phyloP scores from a whole-genome alignment of 2,113 vertebrate genomes.

The Zosterops pallidus region DNA sequence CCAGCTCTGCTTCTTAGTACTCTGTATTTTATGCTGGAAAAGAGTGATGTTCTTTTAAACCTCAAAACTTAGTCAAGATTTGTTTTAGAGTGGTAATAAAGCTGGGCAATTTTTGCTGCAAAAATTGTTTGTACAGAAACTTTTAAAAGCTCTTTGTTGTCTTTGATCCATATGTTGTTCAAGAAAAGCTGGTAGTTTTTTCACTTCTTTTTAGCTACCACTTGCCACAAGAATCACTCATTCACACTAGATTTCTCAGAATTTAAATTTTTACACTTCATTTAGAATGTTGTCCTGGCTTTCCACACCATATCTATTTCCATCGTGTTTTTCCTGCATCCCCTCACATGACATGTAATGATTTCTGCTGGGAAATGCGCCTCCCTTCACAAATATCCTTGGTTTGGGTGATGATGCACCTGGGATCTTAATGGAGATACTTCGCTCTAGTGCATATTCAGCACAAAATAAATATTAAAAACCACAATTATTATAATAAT shows the following conservation, averaged over 20 bases:
- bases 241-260: background rate
- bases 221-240: background rate
- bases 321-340: background rate
- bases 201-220: background rate
- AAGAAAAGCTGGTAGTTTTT: background rate
- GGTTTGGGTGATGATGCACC: background rate
- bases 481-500: too few relatives aligned
- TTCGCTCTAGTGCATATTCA: background rate
- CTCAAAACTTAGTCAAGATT: background rate
- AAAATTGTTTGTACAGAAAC: background rate
- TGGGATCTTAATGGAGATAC: background rate
- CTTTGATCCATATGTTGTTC: background rate
- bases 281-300: background rate
- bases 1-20: background rate
- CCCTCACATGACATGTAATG: rapidly evolving
- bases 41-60: background rate
- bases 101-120: background rate
- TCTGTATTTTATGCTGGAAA: background rate
- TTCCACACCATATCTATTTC: background rate
- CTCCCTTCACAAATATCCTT: background rate
- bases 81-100: background rate
- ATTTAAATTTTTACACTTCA: background rate
- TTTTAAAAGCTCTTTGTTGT: background rate
- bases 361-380: background rate
- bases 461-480: background rate